These are phyloP conservation scores for Eueremaeus valkanovi DNA, from an alignment of 2,888 invertebrate genomes.

Conservation along the genomic window DNA sequence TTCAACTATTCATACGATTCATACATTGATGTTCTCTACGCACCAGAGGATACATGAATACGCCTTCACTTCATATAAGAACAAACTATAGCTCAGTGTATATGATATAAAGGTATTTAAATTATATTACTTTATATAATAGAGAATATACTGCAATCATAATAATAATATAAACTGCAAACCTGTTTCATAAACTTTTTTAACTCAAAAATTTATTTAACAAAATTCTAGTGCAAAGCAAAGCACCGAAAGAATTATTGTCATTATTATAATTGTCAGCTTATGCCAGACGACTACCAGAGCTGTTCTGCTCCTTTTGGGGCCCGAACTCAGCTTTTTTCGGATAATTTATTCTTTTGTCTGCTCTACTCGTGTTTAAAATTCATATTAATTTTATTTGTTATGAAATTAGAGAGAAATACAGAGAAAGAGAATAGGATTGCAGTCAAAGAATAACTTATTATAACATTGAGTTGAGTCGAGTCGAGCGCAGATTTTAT, in stretches of 20 bases:
- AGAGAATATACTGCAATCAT: background rate
- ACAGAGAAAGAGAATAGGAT: background rate
- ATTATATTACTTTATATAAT: no score
- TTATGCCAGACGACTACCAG: background rate
- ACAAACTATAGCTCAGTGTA: background rate
- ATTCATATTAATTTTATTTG: background rate
- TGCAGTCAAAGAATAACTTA: background rate
- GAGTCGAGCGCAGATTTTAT: background rate
- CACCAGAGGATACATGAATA: slow-evolving; percentile 11
- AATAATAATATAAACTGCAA: background rate
- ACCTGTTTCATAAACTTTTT: slow-evolving; percentile 18
- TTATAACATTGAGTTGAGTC: no score
- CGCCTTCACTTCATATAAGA: background rate
- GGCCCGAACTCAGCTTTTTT: background rate
- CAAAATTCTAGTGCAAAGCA: slow-evolving; percentile 1
- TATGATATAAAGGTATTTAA: background rate
- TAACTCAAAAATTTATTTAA: background rate
- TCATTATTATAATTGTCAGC: slow-evolving; percentile 26
- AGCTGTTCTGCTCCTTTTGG: background rate
- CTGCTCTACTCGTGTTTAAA: background rate
- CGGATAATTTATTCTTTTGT: slow-evolving; percentile 29
- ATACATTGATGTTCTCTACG: slow-evolving; percentile 4
- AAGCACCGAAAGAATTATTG: background rate
- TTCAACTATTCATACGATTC: slow-evolving; percentile 1
- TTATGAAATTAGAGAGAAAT: background rate